Percentiles rank a stretch among this genome's conserved stretches.
These are phyloP conservation scores for Vannuccia rotundouncinata DNA, from an alignment of 2,888 invertebrate genomes.

Conservation along the genomic window DNA sequence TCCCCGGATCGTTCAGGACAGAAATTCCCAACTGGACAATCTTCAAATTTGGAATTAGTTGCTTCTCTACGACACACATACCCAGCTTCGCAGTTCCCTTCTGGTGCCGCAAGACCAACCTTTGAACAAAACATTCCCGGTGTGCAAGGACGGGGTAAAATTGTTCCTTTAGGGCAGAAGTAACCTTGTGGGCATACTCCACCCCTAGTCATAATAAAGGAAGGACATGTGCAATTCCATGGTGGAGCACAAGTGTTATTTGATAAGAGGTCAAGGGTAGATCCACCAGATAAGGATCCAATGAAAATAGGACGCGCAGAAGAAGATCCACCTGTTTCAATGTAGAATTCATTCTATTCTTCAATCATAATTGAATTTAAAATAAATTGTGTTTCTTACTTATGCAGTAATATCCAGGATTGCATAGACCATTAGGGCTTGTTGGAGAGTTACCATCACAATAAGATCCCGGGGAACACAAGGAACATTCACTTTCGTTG, in stretches of 20 bases:
- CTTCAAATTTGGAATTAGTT: background rate
- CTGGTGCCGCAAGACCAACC: conserved; percentile 44
- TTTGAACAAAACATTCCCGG: conserved; percentile 49
- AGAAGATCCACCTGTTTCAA: background rate
- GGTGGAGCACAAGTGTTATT: conserved; percentile 50
- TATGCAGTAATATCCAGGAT: background rate
- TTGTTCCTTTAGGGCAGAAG: conserved; percentile 46
- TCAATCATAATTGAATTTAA: too few relatives aligned
- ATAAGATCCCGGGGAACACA: background rate
- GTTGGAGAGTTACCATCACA: background rate
- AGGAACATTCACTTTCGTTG: background rate
- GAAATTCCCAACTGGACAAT: conserved; percentile 35
- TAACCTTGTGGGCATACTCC: conserved; percentile 43
- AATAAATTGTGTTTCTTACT: too few relatives aligned
- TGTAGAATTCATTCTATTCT: too few relatives aligned
- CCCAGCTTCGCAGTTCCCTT: background rate
- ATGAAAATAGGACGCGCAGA: background rate
- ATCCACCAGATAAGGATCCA: background rate
- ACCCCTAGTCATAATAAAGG: conserved; percentile 48
- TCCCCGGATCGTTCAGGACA: background rate
- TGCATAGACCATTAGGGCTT: background rate
- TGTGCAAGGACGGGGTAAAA: conserved; percentile 43
- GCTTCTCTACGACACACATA: conserved; percentile 43
- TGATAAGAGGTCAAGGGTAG: conserved; percentile 43
- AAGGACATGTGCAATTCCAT: conserved; percentile 53